These are phyloP conservation scores for Octonoba sinensis DNA, from an alignment of 2,888 invertebrate genomes.

Conservation along the genomic window DNA sequence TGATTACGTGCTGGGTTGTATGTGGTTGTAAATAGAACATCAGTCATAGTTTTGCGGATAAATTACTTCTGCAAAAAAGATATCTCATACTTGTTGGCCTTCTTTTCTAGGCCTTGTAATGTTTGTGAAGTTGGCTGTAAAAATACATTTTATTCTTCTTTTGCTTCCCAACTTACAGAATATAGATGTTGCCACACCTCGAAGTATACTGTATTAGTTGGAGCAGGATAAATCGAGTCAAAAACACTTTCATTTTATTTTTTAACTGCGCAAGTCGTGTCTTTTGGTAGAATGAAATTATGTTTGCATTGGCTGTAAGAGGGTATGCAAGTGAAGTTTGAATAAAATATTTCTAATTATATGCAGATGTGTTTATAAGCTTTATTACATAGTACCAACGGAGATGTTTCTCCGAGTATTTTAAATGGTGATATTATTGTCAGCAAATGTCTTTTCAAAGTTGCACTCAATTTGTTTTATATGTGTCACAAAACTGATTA, in stretches of 20 bases:
- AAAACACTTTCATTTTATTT: not conserved
- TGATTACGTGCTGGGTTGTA: conserved; percentile 24
- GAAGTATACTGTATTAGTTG: too few relatives aligned
- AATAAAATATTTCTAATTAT: conserved; percentile 23
- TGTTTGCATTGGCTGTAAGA: conserved; percentile 31
- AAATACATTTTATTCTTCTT: too few relatives aligned
- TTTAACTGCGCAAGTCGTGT: conserved; percentile 19
- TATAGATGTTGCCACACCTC: too few relatives aligned
- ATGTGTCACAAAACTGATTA: conserved; percentile 12
- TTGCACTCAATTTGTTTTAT: conserved; percentile 18
- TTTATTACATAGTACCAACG: conserved; percentile 9
- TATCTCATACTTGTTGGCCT: conserved; percentile 38
- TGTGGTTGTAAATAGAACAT: conserved; percentile 59
- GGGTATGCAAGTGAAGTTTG: conserved; percentile 20
- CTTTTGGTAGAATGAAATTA: conserved; percentile 3
- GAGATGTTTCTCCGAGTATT: conserved; percentile 20
- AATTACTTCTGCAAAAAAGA: conserved; percentile 17
- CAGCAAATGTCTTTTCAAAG: conserved; percentile 21
- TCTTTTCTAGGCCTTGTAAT: conserved; percentile 19
- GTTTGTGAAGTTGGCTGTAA: conserved; percentile 17
- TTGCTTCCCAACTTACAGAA: too few relatives aligned
- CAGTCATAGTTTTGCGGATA: conserved; percentile 42
- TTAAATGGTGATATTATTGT: conserved; percentile 49
- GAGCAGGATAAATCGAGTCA: too few relatives aligned
- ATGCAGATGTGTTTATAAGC: conserved; percentile 19